phyloP scores from a whole-genome alignment of 1,140 invertebrate genomes.

The Drosophila lacertosa region DNA sequence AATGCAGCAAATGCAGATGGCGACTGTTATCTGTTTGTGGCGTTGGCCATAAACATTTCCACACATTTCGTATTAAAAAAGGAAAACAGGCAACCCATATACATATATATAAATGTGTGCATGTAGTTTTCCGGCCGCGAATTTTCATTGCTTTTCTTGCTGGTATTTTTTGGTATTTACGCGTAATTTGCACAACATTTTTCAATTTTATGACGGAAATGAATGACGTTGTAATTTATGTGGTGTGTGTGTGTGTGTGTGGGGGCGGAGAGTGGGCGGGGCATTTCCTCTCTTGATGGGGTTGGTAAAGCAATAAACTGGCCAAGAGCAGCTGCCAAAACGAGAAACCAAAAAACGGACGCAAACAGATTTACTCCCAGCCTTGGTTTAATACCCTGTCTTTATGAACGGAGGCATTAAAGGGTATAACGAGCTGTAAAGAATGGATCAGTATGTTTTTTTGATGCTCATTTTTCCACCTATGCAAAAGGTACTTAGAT shows the following conservation, averaged over 20 bases:
- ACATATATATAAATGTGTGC: slow-evolving; percentile 18
- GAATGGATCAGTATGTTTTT: too few relatives aligned
- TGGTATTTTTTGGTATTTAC: slow-evolving; percentile 64
- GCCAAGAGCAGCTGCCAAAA: slow-evolving; percentile 52
- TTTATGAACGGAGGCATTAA: too few relatives aligned
- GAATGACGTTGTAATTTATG: slow-evolving; percentile 78
- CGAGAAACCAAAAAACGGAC: slow-evolving; percentile 34
- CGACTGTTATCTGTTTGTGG: slow-evolving; percentile 13
- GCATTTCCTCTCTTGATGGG: slow-evolving; percentile 21
- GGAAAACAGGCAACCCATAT: background rate
- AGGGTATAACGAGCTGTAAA: too few relatives aligned
- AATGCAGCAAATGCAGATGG: slow-evolving; percentile 18
- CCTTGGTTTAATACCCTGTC: slow-evolving; percentile 8
- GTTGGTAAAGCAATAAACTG: slow-evolving; percentile 41
- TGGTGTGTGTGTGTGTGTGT: slow-evolving; percentile 23
- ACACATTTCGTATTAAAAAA: slow-evolving; percentile 1
- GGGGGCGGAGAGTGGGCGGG: background rate
- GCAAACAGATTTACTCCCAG: slow-evolving; percentile 62
- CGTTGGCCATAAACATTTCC: slow-evolving; percentile 8
- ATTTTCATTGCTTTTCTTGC: slow-evolving; percentile 53
- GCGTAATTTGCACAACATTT: slow-evolving; percentile 82
- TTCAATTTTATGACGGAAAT: slow-evolving; percentile 82
- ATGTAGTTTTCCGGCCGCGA: slow-evolving; percentile 59
- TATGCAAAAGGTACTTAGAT: too few relatives aligned
- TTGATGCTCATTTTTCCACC: too few relatives aligned